Evolutionary conservation across 2,888 invertebrate genomes (phyloP), one percentile per base, ranked within the genome.

Genomic region (Eupeodes latifasciatus): DNA sequence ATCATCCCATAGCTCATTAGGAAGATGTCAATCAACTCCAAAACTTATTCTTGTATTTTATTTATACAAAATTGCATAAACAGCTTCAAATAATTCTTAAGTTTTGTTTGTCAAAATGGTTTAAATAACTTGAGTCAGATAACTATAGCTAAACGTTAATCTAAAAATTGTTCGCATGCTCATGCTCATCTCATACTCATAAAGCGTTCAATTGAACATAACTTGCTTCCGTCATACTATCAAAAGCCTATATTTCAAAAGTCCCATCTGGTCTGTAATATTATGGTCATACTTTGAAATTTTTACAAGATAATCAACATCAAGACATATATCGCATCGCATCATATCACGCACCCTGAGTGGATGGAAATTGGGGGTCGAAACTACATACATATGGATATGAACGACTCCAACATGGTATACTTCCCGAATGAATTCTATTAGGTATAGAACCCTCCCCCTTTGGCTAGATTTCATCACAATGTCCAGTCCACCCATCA

Each of bases 381-480:
- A 75, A 83, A 83, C 59, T 72, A 19, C 1, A 19, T 19, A 19
- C 19, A 19, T 19, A 19, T 19, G 19, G 19, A 11, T 59, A 77
- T 36, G 36, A 57, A 74, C 75, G 80, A 76, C 83, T 76, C 83
- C 77, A 55, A 67, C 76, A 71, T 57, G 47, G 19, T 57, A 80
- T 75, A 81, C 85, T 82, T 82, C 72, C 79, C 79, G 47, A 72
- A 76, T 67, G 74, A 72, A 83, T 77, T 51, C 59, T 64, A 77
- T 61, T 12, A 49, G 19, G 19, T 19, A 6, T 2, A 12, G 36
- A 36, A 6, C 9, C 7, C n/a, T 47, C n/a, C 47, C 57, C 51
- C 71, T 62, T 71, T 71, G 61, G 66, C 81, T 67, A 86, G 76
- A 87, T 87, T 87, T 81, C 83, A 87, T 87, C 19, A 19, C 83